A percentile compares a stretch with the other conserved stretches of the same genome.
phyloP scores from a whole-genome alignment of 2,888 invertebrate genomes.

The Oegoconia quadripuncta region DNA sequence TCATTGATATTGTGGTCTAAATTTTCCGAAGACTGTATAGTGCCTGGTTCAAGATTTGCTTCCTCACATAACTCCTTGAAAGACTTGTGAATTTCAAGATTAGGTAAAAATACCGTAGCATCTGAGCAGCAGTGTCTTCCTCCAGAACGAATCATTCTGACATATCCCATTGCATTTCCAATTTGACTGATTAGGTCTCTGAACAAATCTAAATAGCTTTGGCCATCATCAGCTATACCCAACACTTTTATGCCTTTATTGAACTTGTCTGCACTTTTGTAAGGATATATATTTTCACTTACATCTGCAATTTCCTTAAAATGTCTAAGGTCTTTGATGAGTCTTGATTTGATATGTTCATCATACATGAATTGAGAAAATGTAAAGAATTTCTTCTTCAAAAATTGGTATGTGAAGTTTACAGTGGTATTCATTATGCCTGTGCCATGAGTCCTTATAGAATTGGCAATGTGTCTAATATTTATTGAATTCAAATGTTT shows the following conservation, averaged over 20 bases:
- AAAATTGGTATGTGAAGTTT: conserved; percentile 95
- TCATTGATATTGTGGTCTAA: conserved; percentile 88
- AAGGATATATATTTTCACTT: conserved; percentile 86
- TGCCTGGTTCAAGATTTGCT: conserved; percentile 78
- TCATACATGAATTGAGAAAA: conserved; percentile 99
- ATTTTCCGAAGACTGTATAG: conserved; percentile 83
- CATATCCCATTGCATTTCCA: conserved; percentile 97
- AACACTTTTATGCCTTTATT: conserved; percentile 93
- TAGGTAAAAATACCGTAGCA: conserved; percentile 93
- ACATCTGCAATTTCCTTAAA: conserved; percentile 86
- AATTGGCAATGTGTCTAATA: conserved; percentile 97
- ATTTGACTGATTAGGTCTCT: conserved; percentile 95
- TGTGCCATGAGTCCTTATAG: conserved; percentile 96
- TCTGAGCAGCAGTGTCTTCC: conserved; percentile 95
- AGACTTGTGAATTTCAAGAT: conserved; percentile 80
- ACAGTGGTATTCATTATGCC: conserved; percentile 98
- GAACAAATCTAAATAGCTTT: conserved; percentile 95
- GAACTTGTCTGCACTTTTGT: conserved; percentile 95
- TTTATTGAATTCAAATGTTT: conserved; percentile 97
- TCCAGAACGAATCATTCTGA: conserved; percentile 95
- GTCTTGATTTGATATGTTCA: conserved; percentile 96
- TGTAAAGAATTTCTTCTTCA: conserved; percentile 93
- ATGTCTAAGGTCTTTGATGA: conserved; percentile 92
- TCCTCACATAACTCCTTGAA: conserved; percentile 83
- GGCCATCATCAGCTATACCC: conserved; percentile 88